phyloP scores from a whole-genome alignment of 1,140 invertebrate species.

The Sitophilus oryzae region DNA sequence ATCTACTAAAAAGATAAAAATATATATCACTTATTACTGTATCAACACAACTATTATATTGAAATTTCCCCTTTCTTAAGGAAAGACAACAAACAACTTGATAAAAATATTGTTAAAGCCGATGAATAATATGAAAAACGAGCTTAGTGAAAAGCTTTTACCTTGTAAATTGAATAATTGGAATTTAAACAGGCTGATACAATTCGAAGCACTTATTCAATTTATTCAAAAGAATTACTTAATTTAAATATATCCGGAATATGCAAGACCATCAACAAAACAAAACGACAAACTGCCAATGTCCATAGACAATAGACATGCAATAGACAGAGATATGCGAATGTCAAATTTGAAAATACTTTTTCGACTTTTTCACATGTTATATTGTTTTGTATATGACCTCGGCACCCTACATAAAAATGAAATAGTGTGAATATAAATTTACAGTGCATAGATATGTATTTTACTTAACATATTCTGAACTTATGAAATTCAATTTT shows the following conservation, averaged over 20 bases:
- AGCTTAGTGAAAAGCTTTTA: constrained; percentile 10
- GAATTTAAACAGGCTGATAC: constrained; percentile 15
- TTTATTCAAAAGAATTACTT: constrained; percentile 35
- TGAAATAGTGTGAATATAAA: no score
- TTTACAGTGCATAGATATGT: no score
- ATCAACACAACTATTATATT: constrained; percentile 12
- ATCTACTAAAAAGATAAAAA: constrained; percentile 14
- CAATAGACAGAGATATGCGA: no score
- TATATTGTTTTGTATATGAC: no score
- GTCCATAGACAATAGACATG: no score
- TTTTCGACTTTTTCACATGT: no score
- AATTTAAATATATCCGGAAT: constrained; percentile 25
- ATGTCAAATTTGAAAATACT: no score
- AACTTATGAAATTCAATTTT: no score
- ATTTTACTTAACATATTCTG: no score
- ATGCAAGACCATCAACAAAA: neutral
- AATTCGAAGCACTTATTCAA: constrained; percentile 34
- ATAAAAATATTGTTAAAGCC: constrained; percentile 3
- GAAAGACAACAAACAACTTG: constrained; percentile 3
- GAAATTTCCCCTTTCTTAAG: neutral
- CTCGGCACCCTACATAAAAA: no score
- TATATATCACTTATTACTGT: neutral
- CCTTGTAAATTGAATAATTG: constrained; percentile 28
- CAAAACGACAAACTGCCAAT: no score
- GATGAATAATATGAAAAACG: constrained; percentile 6